Conservation (phyloP, 2,888 invertebrate species). For the Ischnus inquisitorius region DNA sequence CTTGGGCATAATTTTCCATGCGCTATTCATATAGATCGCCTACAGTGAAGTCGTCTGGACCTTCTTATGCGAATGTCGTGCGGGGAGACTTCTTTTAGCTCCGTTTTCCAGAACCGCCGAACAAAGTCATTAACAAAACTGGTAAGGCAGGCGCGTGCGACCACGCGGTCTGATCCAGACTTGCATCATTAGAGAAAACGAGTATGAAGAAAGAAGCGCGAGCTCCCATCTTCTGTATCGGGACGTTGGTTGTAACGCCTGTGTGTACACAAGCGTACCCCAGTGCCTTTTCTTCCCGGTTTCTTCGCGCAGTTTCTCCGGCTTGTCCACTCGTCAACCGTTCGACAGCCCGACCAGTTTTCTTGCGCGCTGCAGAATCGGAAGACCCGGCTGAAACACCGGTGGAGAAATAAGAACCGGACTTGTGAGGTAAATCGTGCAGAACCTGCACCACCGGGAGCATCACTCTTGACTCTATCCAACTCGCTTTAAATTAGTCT, state of each 20-base stretch:
- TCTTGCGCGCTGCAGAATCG: conserved; percentile 32
- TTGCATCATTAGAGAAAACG: conserved; percentile 62
- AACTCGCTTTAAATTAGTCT: neutral
- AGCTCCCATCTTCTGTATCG: neutral
- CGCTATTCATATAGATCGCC: neutral
- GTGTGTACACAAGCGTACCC: conserved; percentile 48
- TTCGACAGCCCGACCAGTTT: conserved; percentile 61
- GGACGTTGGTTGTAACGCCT: conserved; percentile 26
- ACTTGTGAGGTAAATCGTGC: neutral
- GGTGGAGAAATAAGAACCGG: conserved; percentile 14
- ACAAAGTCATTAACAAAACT: conserved; percentile 63
- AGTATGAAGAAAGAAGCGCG: conserved; percentile 37
- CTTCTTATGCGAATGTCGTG: neutral
- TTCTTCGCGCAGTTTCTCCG: conserved; percentile 11
- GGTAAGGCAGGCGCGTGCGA: conserved; percentile 62
- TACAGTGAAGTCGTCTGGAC: neutral
- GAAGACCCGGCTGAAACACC: neutral
- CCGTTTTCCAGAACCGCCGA: conserved; percentile 24
- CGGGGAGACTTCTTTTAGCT: neutral
- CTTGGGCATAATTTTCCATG: neutral
- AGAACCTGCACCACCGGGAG: conserved; percentile 2
- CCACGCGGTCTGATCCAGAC: conserved; percentile 32
- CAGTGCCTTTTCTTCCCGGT: conserved; percentile 1
- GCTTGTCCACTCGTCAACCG: conserved; percentile 53
- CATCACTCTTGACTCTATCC: conserved; percentile 14